Conservation (phyloP, 2,797 vertebrate species). For the Silurus aristotelis region DNA sequence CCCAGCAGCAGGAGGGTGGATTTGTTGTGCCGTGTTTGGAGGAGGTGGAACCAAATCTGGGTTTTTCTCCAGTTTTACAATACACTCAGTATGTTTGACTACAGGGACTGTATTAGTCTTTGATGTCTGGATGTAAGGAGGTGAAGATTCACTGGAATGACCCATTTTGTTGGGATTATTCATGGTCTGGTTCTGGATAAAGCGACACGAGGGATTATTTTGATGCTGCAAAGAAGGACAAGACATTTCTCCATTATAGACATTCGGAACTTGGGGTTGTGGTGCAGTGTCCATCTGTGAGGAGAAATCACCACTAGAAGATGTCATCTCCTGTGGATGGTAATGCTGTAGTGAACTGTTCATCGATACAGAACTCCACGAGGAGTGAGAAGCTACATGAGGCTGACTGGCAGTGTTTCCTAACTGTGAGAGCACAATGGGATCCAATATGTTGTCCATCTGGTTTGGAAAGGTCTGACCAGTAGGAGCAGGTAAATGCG, state of each 20-base stretch:
- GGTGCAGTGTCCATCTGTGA: slow-evolving; percentile 55
- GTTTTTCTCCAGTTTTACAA: slow-evolving; percentile 49
- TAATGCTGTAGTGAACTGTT: slow-evolving; percentile 53
- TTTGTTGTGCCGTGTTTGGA: slow-evolving; percentile 10
- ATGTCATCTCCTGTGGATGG: slow-evolving; percentile 58
- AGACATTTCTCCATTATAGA: slow-evolving; percentile 53
- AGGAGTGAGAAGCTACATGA: slow-evolving; percentile 70
- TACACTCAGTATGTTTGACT: slow-evolving; percentile 50
- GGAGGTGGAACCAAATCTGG: slow-evolving; percentile 43
- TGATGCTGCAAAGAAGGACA: slow-evolving; percentile 45
- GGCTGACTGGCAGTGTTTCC: slow-evolving; percentile 76
- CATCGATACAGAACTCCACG: slow-evolving; percentile 69
- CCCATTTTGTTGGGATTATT: slow-evolving; percentile 51
- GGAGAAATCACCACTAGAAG: slow-evolving; percentile 51
- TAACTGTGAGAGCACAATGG: slow-evolving; percentile 87
- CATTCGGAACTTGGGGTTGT: slow-evolving; percentile 60
- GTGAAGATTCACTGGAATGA: slow-evolving; percentile 45
- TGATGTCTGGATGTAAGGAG: slow-evolving; percentile 55
- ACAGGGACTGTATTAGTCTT: slow-evolving; percentile 51
- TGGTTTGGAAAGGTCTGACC: slow-evolving; percentile 80
- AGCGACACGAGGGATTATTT: slow-evolving; percentile 39
- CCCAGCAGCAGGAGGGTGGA: slow-evolving; percentile 23
- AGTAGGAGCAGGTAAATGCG: slow-evolving; percentile 74
- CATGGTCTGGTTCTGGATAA: slow-evolving; percentile 36
- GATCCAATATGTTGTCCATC: slow-evolving; percentile 86